Evolutionary conservation across 2,113 vertebrate species (phyloP).

Genomic region (Xenotilapia leptura): DNA sequence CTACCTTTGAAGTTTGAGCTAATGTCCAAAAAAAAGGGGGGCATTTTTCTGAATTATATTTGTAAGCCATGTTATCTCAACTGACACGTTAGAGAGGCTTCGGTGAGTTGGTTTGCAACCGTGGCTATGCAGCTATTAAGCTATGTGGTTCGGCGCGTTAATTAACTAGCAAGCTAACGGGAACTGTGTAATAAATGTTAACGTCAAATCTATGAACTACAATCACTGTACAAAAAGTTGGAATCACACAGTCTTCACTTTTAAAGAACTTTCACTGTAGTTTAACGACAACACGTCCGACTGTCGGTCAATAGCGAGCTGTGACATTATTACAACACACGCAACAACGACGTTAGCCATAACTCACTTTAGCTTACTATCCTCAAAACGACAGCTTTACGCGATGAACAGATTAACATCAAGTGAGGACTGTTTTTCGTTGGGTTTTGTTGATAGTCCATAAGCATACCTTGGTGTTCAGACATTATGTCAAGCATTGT

Average conservation of each 20-base stretch:
- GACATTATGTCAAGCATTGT: slow-evolving; percentile 83
- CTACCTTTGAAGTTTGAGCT: background rate
- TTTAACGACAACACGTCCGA: background rate
- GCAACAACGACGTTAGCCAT: slow-evolving; percentile 13
- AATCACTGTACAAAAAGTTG: background rate
- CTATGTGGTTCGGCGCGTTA: slow-evolving; percentile 34
- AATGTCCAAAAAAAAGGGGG: background rate
- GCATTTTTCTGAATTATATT: background rate
- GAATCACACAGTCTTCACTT: background rate
- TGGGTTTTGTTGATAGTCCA: accelerated
- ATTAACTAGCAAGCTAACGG: background rate
- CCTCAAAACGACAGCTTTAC: background rate
- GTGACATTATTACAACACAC: slow-evolving; percentile 9
- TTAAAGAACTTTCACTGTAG: background rate
- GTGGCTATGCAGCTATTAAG: background rate
- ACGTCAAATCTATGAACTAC: background rate
- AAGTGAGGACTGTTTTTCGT: background rate
- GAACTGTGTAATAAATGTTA: background rate
- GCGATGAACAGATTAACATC: background rate
- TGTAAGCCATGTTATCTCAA: background rate
- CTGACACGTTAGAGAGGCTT: background rate
- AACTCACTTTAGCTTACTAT: background rate
- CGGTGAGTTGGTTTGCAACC: background rate
- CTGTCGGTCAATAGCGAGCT: background rate
- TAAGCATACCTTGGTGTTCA: slow-evolving; percentile 75